phyloP scores from a whole-genome alignment of 2,797 vertebrate species.

The Momotus momota region DNA sequence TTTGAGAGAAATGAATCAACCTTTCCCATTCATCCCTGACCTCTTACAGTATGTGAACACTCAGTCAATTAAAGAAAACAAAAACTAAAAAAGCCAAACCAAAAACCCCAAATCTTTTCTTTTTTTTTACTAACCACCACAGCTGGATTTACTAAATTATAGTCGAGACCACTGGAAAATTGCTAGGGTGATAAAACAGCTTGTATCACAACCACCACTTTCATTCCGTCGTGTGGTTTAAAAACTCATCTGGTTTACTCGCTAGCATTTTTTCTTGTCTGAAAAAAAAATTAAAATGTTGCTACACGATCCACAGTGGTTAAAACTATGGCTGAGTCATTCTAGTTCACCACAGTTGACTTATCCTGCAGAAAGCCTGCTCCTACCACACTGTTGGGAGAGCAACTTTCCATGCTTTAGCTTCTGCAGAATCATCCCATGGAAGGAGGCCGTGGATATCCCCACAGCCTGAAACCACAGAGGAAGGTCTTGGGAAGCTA shows the following conservation, averaged over 20 bases:
- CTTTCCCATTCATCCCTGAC: conserved; percentile 41
- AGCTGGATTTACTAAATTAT: conserved; percentile 64
- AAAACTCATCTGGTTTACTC: conserved; percentile 40
- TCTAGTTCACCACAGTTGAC: not conserved
- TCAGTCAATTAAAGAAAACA: conserved; percentile 65
- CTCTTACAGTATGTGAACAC: conserved; percentile 44
- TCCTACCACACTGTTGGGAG: not conserved
- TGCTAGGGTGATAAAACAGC: conserved; percentile 57
- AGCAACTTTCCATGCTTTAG: not conserved
- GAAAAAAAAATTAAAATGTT: not conserved
- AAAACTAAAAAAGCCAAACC: not conserved
- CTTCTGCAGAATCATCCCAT: not conserved
- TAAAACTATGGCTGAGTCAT: conserved; percentile 39
- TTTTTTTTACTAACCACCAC: not conserved
- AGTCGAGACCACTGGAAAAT: conserved; percentile 41
- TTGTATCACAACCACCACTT: conserved; percentile 56
- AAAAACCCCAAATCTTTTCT: not conserved
- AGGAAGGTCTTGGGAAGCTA: not conserved
- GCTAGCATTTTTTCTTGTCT: conserved; percentile 14
- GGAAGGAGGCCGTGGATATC: not conserved
- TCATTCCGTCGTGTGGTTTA: conserved; percentile 43
- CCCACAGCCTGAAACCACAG: not conserved
- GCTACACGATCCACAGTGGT: not conserved
- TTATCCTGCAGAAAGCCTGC: not conserved
- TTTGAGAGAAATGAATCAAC: conserved; percentile 35